Conservation (phyloP, 2,888 invertebrate species). For the Coronaproctus castanopsis region DNA sequence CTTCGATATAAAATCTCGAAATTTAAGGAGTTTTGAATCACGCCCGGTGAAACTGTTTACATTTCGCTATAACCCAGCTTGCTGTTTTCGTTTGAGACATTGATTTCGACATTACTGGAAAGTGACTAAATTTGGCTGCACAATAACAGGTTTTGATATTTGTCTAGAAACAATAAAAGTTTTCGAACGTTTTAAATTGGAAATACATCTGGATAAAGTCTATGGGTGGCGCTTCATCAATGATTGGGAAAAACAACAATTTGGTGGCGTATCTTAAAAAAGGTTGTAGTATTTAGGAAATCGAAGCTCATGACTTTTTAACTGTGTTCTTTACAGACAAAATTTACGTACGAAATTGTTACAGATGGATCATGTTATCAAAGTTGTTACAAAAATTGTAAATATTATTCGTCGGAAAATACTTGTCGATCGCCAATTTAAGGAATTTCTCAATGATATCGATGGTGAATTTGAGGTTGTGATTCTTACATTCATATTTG, state of each 20-base stretch:
- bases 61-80: background rate
- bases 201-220: background rate
- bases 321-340: background rate
- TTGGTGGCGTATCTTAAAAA: background rate
- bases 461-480: background rate
- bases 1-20: background rate
- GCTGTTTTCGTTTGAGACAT: background rate
- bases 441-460: too few species aligned
- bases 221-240: background rate
- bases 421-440: background rate
- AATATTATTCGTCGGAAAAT: background rate
- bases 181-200: background rate
- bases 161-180: background rate
- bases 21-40: background rate
- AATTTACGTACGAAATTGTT: background rate
- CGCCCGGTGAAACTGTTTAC: background rate
- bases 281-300: background rate
- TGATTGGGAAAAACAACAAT: background rate
- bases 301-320: background rate
- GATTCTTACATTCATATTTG: background rate
- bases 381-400: background rate
- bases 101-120: background rate
- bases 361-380: background rate
- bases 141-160: background rate
- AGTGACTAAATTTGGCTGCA: background rate